A percentile compares a stretch with the other conserved stretches of the same genome.
Conservation (phyloP, 2,113 vertebrate species). For the Pteruthius melanotis region DNA sequence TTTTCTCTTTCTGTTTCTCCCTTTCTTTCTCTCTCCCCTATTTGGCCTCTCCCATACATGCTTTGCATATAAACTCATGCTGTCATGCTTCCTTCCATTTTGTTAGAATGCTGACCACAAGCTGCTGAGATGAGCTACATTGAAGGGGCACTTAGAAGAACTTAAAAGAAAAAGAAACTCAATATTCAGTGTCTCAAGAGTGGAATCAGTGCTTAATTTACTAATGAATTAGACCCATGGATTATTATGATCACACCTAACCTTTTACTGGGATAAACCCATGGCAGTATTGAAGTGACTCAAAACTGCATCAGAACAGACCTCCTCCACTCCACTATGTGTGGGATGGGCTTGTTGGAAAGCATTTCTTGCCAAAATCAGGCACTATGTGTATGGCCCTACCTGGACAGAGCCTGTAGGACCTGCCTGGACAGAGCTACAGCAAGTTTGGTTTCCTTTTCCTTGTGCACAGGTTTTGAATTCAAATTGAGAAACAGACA, state of each 20-base stretch:
- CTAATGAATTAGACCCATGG: neutral
- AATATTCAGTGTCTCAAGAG: neutral
- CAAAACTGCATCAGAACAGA: neutral
- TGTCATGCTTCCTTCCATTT: neutral
- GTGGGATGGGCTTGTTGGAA: accelerated
- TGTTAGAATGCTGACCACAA: neutral
- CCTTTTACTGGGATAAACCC: neutral
- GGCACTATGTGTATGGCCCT: neutral
- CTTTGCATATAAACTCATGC: neutral
- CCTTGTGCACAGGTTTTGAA: neutral
- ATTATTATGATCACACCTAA: neutral
- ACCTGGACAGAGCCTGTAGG: neutral
- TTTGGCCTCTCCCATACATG: neutral
- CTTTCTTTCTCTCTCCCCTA: neutral
- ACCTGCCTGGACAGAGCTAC: neutral
- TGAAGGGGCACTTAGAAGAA: neutral
- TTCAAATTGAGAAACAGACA: neutral
- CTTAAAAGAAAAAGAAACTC: neutral
- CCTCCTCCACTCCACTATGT: neutral
- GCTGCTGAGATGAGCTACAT: neutral
- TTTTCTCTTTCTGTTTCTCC: neutral
- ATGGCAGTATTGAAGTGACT: neutral
- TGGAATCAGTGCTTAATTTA: neutral
- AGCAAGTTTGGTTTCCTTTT: neutral
- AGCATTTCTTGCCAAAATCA: neutral